Evolutionary conservation across 2,113 vertebrate genomes (phyloP), one percentile per base, ranked within the genome.

Genomic region (Laticauda laticaudata): DNA sequence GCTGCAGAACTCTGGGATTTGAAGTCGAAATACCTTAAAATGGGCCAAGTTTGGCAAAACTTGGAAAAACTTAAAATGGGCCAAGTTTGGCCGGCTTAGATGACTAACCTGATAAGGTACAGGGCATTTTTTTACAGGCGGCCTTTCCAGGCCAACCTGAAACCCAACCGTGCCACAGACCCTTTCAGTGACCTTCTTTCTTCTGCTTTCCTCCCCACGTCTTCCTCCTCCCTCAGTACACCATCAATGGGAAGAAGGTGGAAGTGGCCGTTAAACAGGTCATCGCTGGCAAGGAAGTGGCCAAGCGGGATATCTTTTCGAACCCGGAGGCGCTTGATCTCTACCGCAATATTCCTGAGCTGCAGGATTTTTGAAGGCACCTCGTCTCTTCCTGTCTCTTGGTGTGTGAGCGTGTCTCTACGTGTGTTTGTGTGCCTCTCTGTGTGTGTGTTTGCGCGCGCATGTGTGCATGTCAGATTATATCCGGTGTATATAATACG

Each of bases 181-280:
- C 34, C 59, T 21, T 51, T 5, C 20, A 91, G 48, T 88, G 88
- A 2, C 92, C 23, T 55, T 0, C 92, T 5, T 90, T 87, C 69
- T 93, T 7, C 95, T 45, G 9, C 24, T 75, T 53, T 29, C 18
- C 24, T n/a, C 88, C 54, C 29, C 20, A 59, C 7, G 93, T 64
- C 4, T 87, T 94, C 93, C 94, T 26, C 54, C 0, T 86, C 75
- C 64, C 88, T 0, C 97, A 99, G 99, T 99, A 99, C 91, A 99
- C 99, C 0, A 97, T 99, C 96, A 99, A 98, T 2, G 99, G 99
- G 9, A 99, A 99, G 96, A 99, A 99, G 93, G 99, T 99, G 93
- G 99, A 99, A 96, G 98, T 99, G 94, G 99, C 99, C 0, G 99
- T 99, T 95, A 99, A 99, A 92, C 98, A 99, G 96, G 96, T 99